These are phyloP conservation scores for Platycheirus rosarum DNA, from an alignment of 2,888 invertebrate genomes.

Conservation along the genomic window DNA sequence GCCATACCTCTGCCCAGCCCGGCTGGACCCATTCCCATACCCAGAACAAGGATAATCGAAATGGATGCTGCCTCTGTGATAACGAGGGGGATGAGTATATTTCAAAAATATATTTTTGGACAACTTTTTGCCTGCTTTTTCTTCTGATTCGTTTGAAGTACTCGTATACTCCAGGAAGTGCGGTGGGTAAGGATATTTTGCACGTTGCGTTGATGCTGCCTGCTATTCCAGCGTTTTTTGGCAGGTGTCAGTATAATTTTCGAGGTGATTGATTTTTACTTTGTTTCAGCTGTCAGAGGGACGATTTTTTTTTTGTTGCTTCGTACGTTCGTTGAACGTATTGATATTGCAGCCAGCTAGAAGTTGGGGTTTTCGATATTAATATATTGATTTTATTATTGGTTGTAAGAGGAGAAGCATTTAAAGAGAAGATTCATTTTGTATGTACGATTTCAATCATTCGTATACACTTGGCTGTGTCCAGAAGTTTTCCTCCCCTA, in stretches of 20 bases:
- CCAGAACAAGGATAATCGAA: slow-evolving; percentile 37
- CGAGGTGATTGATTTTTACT: slow-evolving; percentile 72
- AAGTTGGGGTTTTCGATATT: slow-evolving; percentile 9
- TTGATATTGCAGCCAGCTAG: not conserved
- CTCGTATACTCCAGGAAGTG: slow-evolving; percentile 12
- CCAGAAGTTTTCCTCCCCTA: too few relatives aligned
- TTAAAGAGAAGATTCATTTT: too few relatives aligned
- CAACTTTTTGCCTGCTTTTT: slow-evolving; percentile 15
- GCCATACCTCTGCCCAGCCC: not conserved
- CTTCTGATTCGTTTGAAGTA: slow-evolving; percentile 55
- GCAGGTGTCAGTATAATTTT: slow-evolving; percentile 73
- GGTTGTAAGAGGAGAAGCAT: not conserved
- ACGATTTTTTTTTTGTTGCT: not conserved
- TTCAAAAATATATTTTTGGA: slow-evolving; percentile 58
- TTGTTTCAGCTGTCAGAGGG: slow-evolving; percentile 47
- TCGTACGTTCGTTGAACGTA: slow-evolving; percentile 3
- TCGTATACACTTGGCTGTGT: too few relatives aligned
- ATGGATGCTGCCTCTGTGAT: slow-evolving; percentile 26
- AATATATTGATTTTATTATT: slow-evolving; percentile 39
- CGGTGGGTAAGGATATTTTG: slow-evolving; percentile 49
- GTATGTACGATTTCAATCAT: too few relatives aligned
- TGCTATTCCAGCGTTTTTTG: slow-evolving; percentile 32
- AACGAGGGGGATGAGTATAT: slow-evolving; percentile 35
- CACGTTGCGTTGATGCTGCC: slow-evolving; percentile 32
- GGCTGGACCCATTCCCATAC: slow-evolving; percentile 24